Percentiles rank a stretch among this genome's conserved stretches.
These are phyloP conservation scores for Ammodytes marinus DNA, from an alignment of 2,113 vertebrate genomes.

Conservation along the genomic window DNA sequence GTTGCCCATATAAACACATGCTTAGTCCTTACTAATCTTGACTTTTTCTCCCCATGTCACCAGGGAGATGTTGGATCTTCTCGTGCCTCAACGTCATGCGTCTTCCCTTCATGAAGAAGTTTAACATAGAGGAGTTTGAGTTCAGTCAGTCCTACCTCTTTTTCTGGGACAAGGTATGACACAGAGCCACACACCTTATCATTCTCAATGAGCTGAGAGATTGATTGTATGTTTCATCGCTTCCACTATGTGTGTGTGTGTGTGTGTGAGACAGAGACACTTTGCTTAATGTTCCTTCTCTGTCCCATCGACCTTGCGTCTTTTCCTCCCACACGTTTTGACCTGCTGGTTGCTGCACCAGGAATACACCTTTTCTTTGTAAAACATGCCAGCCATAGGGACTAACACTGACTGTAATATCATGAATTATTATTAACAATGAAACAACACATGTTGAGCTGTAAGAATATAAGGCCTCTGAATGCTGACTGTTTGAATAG, in stretches of 20 bases:
- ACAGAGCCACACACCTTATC: background rate
- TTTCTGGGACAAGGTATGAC: constrained; percentile 98
- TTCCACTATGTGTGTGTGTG: background rate
- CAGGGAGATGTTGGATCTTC: constrained; percentile 99
- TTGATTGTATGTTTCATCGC: background rate
- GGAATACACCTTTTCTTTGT: background rate
- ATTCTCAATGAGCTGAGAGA: background rate
- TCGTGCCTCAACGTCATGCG: constrained; percentile 98
- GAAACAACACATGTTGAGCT: background rate
- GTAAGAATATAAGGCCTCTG: constrained; percentile 15
- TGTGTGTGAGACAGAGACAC: constrained; percentile 24
- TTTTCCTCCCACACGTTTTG: constrained; percentile 4
- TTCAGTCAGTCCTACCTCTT: constrained; percentile 98
- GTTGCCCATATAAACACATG: background rate
- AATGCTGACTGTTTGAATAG: background rate
- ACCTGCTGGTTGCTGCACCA: background rate
- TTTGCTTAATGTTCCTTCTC: background rate
- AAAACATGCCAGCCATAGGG: background rate
- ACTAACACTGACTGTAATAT: background rate
- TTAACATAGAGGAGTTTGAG: constrained; percentile 98
- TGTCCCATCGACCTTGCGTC: background rate
- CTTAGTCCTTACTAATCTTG: background rate
- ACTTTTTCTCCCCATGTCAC: constrained; percentile 54
- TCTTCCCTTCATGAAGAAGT: constrained; percentile 98
- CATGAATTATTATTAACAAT: background rate